Evolutionary conservation across 2,797 vertebrate species (phyloP).

Genomic region (Myotis vivesi): DNA sequence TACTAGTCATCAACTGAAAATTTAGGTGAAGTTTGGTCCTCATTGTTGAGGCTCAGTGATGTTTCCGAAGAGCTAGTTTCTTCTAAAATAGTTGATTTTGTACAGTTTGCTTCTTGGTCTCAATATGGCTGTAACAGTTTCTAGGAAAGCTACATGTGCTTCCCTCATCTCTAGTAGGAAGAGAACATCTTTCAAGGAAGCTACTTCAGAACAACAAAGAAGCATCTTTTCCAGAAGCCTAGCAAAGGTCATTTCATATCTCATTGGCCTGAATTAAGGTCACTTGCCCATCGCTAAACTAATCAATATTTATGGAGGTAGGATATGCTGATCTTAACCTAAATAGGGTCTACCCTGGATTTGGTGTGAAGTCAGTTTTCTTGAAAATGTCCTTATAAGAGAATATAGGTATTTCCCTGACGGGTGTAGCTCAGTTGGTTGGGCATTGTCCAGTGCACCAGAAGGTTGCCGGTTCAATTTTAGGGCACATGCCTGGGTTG

Average conservation of each 20-base stretch:
- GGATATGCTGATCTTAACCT: neutral
- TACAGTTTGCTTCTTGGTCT: neutral
- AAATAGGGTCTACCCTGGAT: neutral
- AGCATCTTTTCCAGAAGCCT: slow-evolving; percentile 15
- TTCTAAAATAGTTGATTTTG: slow-evolving; percentile 40
- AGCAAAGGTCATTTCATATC: slow-evolving; percentile 28
- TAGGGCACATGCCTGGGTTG: neutral
- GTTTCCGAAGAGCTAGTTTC: neutral
- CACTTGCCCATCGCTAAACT: neutral
- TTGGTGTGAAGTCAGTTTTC: neutral
- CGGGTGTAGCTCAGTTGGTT: too few relatives aligned
- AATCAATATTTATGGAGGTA: neutral
- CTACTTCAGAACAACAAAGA: slow-evolving; percentile 4
- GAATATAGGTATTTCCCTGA: neutral
- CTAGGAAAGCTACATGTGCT: neutral
- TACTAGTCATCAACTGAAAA: slow-evolving; percentile 1
- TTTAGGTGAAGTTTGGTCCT: neutral
- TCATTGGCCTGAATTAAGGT: neutral
- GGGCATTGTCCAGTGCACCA: too few relatives aligned
- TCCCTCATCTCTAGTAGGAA: neutral
- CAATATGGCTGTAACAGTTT: neutral
- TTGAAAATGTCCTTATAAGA: neutral
- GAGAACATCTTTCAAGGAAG: neutral
- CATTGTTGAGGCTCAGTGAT: neutral
- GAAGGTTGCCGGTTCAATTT: neutral